Evolutionary conservation across 2,797 vertebrate species (phyloP).

Genomic region (Bradypodion pumilum): DNA sequence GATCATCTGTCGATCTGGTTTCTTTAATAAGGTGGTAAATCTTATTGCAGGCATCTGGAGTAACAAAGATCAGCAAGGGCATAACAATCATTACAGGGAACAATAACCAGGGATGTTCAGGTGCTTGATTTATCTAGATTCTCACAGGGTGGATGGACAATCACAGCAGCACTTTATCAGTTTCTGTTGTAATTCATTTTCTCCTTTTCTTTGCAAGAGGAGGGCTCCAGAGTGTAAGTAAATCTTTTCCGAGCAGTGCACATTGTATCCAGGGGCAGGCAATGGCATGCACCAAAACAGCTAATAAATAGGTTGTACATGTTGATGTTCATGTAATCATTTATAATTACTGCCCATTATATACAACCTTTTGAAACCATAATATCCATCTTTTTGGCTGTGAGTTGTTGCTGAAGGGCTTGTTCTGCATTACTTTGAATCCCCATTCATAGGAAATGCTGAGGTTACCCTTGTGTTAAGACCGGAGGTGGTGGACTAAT

Average conservation of each 20-base stretch:
- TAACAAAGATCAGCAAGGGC: constrained; percentile 27
- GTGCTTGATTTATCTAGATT: constrained; percentile 18
- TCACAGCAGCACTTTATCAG: constrained; percentile 26
- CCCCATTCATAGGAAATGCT: constrained; percentile 11
- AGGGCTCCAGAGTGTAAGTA: constrained; percentile 2
- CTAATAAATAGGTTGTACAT: constrained; percentile 25
- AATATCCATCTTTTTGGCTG: constrained; percentile 11
- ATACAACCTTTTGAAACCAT: neutral
- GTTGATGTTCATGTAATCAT: neutral
- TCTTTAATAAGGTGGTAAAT: constrained; percentile 39
- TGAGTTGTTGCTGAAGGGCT: neutral
- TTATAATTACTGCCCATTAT: constrained; percentile 18
- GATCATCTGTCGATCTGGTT: constrained; percentile 29
- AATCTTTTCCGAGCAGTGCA: constrained; percentile 17
- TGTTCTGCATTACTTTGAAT: neutral
- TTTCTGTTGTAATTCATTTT: constrained; percentile 11
- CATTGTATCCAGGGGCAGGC: neutral
- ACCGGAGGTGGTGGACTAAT: neutral
- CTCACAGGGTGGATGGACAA: constrained; percentile 8
- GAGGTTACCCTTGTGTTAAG: neutral
- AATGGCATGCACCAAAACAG: neutral
- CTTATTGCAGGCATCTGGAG: constrained; percentile 18
- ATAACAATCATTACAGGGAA: constrained; percentile 20
- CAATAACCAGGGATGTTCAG: constrained; percentile 11
- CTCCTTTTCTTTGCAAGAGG: constrained; percentile 13